Percentiles rank a stretch among this genome's conserved stretches.
These are phyloP conservation scores for Anorthoa munda DNA, from an alignment of 2,888 invertebrate species.

Conservation along the genomic window DNA sequence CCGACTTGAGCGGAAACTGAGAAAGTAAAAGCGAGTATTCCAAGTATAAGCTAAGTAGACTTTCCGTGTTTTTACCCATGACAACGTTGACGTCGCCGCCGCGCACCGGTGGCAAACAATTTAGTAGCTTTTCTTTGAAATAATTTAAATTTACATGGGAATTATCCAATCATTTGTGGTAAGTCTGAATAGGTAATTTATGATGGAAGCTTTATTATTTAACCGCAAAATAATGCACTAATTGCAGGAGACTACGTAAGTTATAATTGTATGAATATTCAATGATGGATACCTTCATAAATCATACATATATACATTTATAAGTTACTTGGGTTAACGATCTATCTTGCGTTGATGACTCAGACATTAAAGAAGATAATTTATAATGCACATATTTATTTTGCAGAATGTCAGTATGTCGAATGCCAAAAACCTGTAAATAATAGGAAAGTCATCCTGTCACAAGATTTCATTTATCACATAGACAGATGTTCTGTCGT, in stretches of 20 bases:
- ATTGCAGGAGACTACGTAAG: not conserved
- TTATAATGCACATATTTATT: conserved; percentile 10
- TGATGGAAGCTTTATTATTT: conserved; percentile 5
- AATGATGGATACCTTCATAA: not conserved
- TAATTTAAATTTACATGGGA: conserved; percentile 14
- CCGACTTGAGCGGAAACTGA: conserved; percentile 19
- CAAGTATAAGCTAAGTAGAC: conserved; percentile 1
- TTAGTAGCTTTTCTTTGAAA: conserved; percentile 21
- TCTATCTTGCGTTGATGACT: not conserved
- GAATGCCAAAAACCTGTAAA: conserved; percentile 23
- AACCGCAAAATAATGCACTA: conserved; percentile 11
- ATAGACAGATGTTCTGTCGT: conserved; percentile 21
- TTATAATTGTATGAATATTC: not conserved
- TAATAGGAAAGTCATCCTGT: conserved; percentile 22
- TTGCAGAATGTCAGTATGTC: conserved; percentile 2
- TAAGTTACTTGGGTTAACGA: not conserved
- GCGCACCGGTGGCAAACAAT: not conserved
- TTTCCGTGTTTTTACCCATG: conserved; percentile 36
- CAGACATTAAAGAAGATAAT: not conserved
- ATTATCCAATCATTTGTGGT: conserved; percentile 26
- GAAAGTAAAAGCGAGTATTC: conserved; percentile 39
- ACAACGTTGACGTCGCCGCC: not conserved
- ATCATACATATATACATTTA: not conserved
- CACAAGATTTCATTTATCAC: conserved; percentile 30
- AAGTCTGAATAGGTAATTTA: conserved; percentile 4